Base-by-base conservation (phyloP, 2,113 vertebrate species). In the Scomber scombrus region DNA sequence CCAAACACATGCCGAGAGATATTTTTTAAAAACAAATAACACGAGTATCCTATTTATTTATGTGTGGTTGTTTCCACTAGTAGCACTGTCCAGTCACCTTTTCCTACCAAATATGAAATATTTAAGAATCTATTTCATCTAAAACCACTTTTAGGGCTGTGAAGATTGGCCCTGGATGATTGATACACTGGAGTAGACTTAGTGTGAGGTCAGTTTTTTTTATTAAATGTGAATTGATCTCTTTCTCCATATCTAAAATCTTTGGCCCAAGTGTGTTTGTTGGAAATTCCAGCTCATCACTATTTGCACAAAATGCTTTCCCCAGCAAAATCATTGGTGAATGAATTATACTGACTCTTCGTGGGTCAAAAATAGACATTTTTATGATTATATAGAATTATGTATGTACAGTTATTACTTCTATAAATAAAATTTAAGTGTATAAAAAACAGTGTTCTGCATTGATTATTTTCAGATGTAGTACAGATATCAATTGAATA, bases 341-440 rank as follows among this genome's bases (percentile, higher is more conserved):
- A 67, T 81, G 63, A 82, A 84, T 74, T 55, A 75, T 58, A 66
- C 21, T 0, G 77, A 79, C 75, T 73, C 51, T 56, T 75, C 3
- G 0, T 40, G 62, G 71, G 60, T 87, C 45, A 70, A 63, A 88
- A 82, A 82, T 71, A 56, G 11, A 69, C 3, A 19, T 78, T 88
- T 87, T 73, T 61, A 80, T 78, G 72, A 91, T 85, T 84, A 82
- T 81, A 81, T 82, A 79, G 60, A 84, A 82, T 26, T 84, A 40
- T 6, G 8, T 82, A 71, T 93, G 91, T 92, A 90, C 85, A 91
- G 87, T 88, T 88, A 84, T 57, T 87, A 90, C 80, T 88, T 90
- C 84, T 82, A 89, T 85, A 87, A 91, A 91, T 92, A 91, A 91
- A 91, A 80, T 80, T 1, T 76, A 88, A 75, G 67, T 88, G 73